phyloP scores from a whole-genome alignment of 2,113 vertebrate genomes.

The Ailurus styani region DNA sequence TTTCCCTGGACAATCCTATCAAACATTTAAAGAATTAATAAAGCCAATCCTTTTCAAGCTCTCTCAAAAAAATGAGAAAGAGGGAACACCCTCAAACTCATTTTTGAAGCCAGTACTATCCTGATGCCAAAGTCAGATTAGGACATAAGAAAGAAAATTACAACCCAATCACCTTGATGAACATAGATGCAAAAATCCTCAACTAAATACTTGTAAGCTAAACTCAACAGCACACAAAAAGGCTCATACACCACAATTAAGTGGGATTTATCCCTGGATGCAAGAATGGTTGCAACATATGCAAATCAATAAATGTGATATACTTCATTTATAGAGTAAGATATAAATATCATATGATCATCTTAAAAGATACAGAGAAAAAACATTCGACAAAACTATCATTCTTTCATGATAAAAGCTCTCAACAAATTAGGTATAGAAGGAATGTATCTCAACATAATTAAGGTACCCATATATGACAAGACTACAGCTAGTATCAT shows the following conservation, averaged over 20 bases:
- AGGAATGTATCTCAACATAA: not conserved
- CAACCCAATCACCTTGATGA: not conserved
- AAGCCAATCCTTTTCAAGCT: not conserved
- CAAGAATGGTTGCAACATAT: not conserved
- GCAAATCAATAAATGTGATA: not conserved
- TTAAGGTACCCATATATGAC: not conserved
- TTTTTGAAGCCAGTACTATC: not conserved
- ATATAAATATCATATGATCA: not conserved
- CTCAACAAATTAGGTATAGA: not conserved
- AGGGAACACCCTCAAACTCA: not conserved
- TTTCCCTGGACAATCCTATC: not conserved
- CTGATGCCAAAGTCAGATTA: not conserved
- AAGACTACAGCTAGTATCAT: not conserved
- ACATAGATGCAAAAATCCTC: not conserved
- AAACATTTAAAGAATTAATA: not conserved
- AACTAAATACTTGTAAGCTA: not conserved
- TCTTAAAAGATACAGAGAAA: not conserved
- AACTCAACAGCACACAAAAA: not conserved
- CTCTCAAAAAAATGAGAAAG: not conserved
- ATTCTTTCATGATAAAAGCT: not conserved
- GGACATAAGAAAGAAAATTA: not conserved
- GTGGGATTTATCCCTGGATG: not conserved
- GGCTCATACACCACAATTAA: not conserved
- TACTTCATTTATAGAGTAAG: not conserved
- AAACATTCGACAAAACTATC: not conserved